Conservation (phyloP, 2,797 vertebrate genomes). For the Typhlichthys eigenmanni region DNA sequence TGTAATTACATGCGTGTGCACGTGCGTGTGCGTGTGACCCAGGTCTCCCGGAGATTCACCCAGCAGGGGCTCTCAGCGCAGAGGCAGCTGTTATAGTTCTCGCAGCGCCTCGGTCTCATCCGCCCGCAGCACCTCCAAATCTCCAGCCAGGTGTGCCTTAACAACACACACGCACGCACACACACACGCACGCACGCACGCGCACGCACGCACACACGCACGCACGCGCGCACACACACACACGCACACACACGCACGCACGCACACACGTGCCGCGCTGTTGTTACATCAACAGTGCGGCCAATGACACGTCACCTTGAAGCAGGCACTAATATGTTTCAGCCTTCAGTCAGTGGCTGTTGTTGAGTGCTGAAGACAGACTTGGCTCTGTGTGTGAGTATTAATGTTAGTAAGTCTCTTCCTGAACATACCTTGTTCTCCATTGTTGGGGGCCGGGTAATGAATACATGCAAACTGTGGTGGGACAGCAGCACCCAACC, state of each 20-base stretch:
- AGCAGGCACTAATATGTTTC: too few species aligned
- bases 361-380: too few species aligned
- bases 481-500: too few species aligned
- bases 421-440: too few species aligned
- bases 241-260: slow-evolving; percentile 1
- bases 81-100: slow-evolving; percentile 91
- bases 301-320: too few species aligned
- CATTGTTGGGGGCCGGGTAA: too few species aligned
- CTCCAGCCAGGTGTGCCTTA: slow-evolving; percentile 84
- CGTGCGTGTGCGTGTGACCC: slow-evolving; percentile 40
- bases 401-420: too few species aligned
- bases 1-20: slow-evolving; percentile 18
- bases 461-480: too few species aligned
- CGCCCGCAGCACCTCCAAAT: slow-evolving; percentile 85
- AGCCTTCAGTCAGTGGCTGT: too few species aligned
- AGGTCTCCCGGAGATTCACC: slow-evolving; percentile 89
- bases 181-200: slow-evolving; percentile 3
- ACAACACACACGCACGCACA: neutral
- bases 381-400: too few species aligned
- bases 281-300: too few species aligned
- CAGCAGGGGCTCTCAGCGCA: slow-evolving; percentile 82
- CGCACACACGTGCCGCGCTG: neutral
- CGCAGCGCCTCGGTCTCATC: slow-evolving; percentile 90
- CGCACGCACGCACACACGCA: neutral
- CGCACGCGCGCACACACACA: slow-evolving; percentile 1